phyloP scores from a whole-genome alignment of 2,797 vertebrate species.

The Pangasius djambal region DNA sequence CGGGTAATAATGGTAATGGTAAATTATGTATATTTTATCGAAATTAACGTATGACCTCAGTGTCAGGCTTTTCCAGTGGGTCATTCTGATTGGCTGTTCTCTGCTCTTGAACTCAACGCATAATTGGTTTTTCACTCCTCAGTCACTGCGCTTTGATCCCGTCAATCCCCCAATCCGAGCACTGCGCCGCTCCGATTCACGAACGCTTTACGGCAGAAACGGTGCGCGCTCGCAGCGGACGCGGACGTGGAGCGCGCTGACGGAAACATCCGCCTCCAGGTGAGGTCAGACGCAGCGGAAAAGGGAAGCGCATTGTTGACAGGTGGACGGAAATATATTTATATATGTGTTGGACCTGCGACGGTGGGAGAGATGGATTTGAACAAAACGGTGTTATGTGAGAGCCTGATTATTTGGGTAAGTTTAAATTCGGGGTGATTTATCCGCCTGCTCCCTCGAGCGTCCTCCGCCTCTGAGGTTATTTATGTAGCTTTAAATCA shows the following conservation, averaged over 20 bases:
- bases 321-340: constrained; percentile 70
- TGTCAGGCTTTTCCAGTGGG: constrained; percentile 56
- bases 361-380: constrained; percentile 69
- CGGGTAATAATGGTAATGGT: too few species aligned
- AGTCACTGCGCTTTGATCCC: constrained; percentile 48
- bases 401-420: constrained; percentile 95
- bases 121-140: constrained; percentile 54
- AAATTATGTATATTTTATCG: background rate
- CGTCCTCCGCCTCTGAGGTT: background rate
- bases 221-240: constrained; percentile 12
- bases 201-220: constrained; percentile 61
- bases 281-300: constrained; percentile 76
- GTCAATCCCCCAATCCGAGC: constrained; percentile 44
- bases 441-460: background rate
- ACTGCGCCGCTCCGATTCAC: constrained; percentile 63
- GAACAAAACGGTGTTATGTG: constrained; percentile 76
- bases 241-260: constrained; percentile 41
- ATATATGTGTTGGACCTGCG: constrained; percentile 44
- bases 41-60: background rate
- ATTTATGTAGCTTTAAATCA: constrained; percentile 16
- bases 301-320: constrained; percentile 73
- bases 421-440: constrained; percentile 62
- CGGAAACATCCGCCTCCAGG: constrained; percentile 70
- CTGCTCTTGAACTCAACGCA: constrained; percentile 13
- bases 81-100: constrained; percentile 68